A percentile compares a stretch with the other conserved stretches of the same genome.
These are phyloP conservation scores for Sialia sialis DNA, from an alignment of 2,113 vertebrate genomes.

Conservation along the genomic window DNA sequence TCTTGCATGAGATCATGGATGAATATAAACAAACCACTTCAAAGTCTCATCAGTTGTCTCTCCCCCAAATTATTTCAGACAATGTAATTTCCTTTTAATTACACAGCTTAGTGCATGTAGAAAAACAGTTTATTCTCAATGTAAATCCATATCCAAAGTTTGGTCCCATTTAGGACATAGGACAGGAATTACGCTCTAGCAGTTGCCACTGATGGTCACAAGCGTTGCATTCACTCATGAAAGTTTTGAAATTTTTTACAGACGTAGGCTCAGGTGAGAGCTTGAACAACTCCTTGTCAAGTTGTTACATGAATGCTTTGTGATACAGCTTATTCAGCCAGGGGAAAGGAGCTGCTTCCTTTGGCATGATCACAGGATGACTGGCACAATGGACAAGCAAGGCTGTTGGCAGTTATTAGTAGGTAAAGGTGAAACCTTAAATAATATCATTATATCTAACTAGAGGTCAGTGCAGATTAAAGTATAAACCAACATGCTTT, in stretches of 20 bases:
- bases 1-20: background rate
- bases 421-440: background rate
- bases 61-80: background rate
- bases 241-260: background rate
- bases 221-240: background rate
- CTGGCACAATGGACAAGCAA: background rate
- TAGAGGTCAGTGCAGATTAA: background rate
- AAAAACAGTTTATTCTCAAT: background rate
- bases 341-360: background rate
- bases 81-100: conserved; percentile 19
- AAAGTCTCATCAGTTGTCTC: background rate
- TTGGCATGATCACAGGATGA: background rate
- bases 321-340: background rate
- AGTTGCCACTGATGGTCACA: background rate
- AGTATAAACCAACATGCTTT: background rate
- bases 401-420: background rate
- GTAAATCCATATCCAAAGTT: background rate
- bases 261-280: background rate
- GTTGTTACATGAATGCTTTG: background rate
- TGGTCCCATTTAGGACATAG: background rate
- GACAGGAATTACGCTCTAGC: background rate
- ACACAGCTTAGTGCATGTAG: background rate
- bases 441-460: background rate
- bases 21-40: background rate
- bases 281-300: background rate